Conservation (phyloP, 2,797 vertebrate genomes). For the Mastacembelus armatus region DNA sequence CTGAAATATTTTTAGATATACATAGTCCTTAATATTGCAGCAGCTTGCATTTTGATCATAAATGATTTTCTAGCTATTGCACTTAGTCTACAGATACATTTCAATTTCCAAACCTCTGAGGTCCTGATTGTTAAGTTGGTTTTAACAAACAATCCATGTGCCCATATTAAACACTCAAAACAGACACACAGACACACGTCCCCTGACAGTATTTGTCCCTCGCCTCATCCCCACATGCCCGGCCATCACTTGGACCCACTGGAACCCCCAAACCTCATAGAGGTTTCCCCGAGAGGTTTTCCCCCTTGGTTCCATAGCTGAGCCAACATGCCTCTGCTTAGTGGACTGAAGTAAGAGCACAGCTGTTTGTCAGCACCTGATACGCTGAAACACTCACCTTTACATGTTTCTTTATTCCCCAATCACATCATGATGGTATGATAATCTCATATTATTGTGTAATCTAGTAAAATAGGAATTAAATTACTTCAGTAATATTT, state of each 20-base stretch:
- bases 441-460: too few species aligned
- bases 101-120: too few species aligned
- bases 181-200: constrained; percentile 20
- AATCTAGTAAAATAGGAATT: too few species aligned
- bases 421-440: too few species aligned
- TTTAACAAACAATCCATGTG: constrained; percentile 6
- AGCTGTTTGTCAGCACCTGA: background rate
- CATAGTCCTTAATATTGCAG: too few species aligned
- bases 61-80: too few species aligned
- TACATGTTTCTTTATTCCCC: too few species aligned
- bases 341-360: background rate
- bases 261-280: constrained; percentile 38
- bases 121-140: constrained; percentile 20
- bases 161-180: too few species aligned
- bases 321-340: constrained; percentile 26
- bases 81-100: too few species aligned
- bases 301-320: background rate
- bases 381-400: constrained; percentile 6
- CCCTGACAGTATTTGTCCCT: constrained; percentile 38
- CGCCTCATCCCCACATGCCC: constrained; percentile 42
- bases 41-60: too few species aligned
- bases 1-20: too few species aligned
- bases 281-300: constrained; percentile 24
- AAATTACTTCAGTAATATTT: too few species aligned
- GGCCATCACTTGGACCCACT: constrained; percentile 43